Evolutionary conservation across 35 echinoderm and acorn worm genomes (phyloP).

Genomic region (Lytechinus pictus): DNA sequence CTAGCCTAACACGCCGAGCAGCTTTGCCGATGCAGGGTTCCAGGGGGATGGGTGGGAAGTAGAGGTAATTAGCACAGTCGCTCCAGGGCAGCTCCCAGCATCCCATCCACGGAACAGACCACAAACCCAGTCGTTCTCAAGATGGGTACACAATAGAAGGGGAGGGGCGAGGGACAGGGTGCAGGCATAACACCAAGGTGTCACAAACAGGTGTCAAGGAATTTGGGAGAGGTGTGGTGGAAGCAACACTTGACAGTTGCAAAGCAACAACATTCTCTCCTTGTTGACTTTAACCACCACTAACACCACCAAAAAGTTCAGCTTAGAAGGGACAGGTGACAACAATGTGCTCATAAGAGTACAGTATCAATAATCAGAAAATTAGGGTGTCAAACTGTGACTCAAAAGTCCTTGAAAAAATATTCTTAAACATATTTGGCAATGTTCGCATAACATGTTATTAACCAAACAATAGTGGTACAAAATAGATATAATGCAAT

Average conservation of each 20-base stretch:
- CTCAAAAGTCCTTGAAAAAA: not conserved
- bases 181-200: not conserved
- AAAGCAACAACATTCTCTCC: not conserved
- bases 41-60: not conserved
- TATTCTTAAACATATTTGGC: not conserved
- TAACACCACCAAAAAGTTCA: not conserved
- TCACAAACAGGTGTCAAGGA: constrained; percentile 23
- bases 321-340: not conserved
- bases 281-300: not conserved
- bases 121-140: not conserved
- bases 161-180: not conserved
- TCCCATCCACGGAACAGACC: not conserved
- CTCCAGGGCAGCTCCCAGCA: not conserved
- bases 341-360: not conserved
- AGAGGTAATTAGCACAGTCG: constrained; percentile 1
- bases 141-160: not conserved
- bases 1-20: not conserved
- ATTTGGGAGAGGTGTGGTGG: constrained; percentile 20
- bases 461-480: too few relatives aligned
- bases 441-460: not conserved
- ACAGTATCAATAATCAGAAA: not conserved
- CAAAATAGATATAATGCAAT: too few relatives aligned
- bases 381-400: not conserved
- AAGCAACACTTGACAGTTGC: not conserved
- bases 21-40: not conserved